Conservation (phyloP, 1,140 invertebrate species). For the Diabrotica undecimpunctata region DNA sequence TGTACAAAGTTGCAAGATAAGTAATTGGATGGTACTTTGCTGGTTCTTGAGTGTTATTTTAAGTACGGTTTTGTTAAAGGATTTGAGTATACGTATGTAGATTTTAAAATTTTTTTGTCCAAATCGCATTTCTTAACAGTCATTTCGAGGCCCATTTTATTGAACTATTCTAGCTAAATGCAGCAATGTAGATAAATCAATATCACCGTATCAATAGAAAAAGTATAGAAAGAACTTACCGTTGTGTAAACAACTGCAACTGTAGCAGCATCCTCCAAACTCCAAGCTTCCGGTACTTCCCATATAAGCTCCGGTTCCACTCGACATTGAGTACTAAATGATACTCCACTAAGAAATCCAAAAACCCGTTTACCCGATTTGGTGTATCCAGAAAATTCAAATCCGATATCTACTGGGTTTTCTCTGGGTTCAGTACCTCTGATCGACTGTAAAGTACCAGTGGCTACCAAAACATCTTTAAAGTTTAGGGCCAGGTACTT, state of each 20-base stretch:
- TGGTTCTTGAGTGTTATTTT: too few species aligned
- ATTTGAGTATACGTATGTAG: too few species aligned
- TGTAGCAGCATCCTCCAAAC: conserved; percentile 80
- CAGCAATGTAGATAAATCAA: too few species aligned
- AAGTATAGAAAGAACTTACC: background rate
- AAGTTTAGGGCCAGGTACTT: conserved; percentile 71
- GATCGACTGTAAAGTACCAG: conserved; percentile 61
- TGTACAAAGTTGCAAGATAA: too few species aligned
- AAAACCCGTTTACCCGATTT: conserved; percentile 60
- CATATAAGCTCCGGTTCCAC: conserved; percentile 63
- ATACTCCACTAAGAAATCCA: conserved; percentile 59
- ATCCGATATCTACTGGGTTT: conserved; percentile 61
- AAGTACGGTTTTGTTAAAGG: too few species aligned
- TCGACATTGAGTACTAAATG: conserved; percentile 57
- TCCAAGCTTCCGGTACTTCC: conserved; percentile 80
- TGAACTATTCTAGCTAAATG: too few species aligned
- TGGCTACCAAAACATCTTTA: conserved; percentile 74
- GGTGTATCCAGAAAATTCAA: conserved; percentile 66
- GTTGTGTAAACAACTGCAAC: conserved; percentile 74
- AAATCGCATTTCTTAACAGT: too few species aligned
- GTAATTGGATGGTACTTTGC: too few species aligned
- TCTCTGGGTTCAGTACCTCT: conserved; percentile 54
- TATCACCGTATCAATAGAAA: background rate
- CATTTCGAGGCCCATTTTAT: too few species aligned
- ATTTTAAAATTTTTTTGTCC: too few species aligned